Evolutionary conservation across 2,888 invertebrate genomes (phyloP).

Genomic region (Endotricha flammealis): DNA sequence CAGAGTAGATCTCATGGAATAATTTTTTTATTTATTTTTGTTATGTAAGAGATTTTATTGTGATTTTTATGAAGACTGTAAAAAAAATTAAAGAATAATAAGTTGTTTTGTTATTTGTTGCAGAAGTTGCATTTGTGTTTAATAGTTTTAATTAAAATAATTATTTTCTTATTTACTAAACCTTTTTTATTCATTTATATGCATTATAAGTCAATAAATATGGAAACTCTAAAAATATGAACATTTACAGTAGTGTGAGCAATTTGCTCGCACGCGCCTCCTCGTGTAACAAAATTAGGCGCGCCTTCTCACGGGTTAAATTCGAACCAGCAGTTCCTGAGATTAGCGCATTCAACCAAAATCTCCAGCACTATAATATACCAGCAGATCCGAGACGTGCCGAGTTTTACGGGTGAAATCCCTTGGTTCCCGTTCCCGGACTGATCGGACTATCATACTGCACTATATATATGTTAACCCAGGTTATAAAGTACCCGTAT

Average conservation of each 20-base stretch:
- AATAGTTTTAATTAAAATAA: constrained; percentile 1
- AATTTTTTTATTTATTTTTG: neutral
- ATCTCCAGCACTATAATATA: too few relatives aligned
- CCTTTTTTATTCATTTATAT: constrained; percentile 1
- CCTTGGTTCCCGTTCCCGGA: too few relatives aligned
- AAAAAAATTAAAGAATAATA: neutral
- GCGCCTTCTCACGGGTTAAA: constrained; percentile 3
- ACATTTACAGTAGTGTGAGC: neutral
- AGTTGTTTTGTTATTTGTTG: neutral
- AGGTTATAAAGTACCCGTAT: too few relatives aligned
- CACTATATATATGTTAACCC: too few relatives aligned
- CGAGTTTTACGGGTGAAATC: too few relatives aligned
- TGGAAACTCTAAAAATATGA: neutral
- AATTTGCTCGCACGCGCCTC: constrained; percentile 3
- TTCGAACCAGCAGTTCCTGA: too few relatives aligned
- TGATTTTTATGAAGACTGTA: neutral
- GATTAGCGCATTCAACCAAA: too few relatives aligned
- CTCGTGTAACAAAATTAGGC: constrained; percentile 2
- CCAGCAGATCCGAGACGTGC: too few relatives aligned
- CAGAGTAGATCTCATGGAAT: neutral
- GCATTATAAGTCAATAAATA: constrained; percentile 1
- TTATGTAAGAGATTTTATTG: constrained; percentile 1
- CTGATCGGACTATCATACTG: too few relatives aligned
- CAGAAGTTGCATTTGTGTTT: constrained; percentile 1
- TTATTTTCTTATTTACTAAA: neutral